A percentile compares a stretch with the other conserved stretches of the same genome.
Conservation (phyloP, 1,140 invertebrate genomes). For the Drosophila elegans region DNA sequence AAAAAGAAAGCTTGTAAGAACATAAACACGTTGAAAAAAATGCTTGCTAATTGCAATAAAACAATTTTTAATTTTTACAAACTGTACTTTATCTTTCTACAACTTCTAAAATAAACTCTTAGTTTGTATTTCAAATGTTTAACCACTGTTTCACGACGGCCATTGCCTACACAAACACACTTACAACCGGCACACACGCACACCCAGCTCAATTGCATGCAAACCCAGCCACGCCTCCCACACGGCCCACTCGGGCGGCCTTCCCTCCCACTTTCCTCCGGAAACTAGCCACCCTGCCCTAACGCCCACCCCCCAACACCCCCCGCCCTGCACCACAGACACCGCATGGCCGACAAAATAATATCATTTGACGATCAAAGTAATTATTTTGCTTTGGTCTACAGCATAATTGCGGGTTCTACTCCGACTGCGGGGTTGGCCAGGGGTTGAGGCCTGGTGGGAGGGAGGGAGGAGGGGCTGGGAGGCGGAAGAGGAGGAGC, state of each 20-base stretch:
- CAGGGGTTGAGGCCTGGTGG: constrained; percentile 2
- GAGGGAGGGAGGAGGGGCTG: neutral
- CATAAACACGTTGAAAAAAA: too few relatives aligned
- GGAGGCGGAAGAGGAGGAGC: constrained; percentile 43
- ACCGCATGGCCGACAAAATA: constrained; percentile 73
- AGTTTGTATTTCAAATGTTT: neutral
- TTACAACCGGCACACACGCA: constrained; percentile 18
- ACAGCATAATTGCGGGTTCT: constrained; percentile 80
- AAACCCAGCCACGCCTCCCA: constrained; percentile 40
- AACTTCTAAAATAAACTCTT: neutral
- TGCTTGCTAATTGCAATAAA: too few relatives aligned
- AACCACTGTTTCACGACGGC: constrained; percentile 41
- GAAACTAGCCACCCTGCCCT: constrained; percentile 29
- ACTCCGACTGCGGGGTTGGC: constrained; percentile 41
- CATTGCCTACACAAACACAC: constrained; percentile 44
- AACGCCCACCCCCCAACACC: constrained; percentile 35
- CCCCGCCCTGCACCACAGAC: constrained; percentile 24
- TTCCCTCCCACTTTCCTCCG: constrained; percentile 15
- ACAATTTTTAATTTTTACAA: too few relatives aligned
- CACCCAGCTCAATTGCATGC: constrained; percentile 52
- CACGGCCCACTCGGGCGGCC: constrained; percentile 29
- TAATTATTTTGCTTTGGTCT: constrained; percentile 84
- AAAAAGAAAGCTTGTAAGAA: too few relatives aligned
- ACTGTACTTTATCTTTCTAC: too few relatives aligned
- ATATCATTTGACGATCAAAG: constrained; percentile 84